Percentiles rank a stretch among this genome's conserved stretches.
Evolutionary conservation across 2,113 vertebrate species (phyloP).

Genomic region (Larimichthys polyactis): DNA sequence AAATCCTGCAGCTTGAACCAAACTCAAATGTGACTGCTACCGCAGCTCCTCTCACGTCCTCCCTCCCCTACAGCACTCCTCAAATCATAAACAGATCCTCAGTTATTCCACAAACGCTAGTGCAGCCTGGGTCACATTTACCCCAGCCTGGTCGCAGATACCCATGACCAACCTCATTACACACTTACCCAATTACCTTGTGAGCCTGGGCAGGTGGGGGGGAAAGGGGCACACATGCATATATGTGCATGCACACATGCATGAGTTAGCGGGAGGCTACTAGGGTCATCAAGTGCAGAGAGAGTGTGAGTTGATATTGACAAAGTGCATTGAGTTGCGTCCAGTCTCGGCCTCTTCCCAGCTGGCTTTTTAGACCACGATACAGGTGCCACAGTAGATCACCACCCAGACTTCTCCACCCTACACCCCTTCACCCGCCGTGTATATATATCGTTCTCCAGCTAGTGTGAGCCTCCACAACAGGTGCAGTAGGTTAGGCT

Average conservation of each 20-base stretch:
- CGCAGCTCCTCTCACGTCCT: slow-evolving; percentile 6
- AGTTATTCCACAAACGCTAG: slow-evolving; percentile 48
- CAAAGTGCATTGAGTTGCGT: slow-evolving; percentile 54
- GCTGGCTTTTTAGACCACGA: slow-evolving; percentile 60
- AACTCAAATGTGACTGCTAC: slow-evolving; percentile 53
- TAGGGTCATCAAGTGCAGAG: slow-evolving; percentile 68
- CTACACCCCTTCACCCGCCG: neutral
- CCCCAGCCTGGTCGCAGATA: slow-evolving; percentile 65
- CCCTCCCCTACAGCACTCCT: slow-evolving; percentile 13
- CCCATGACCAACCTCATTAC: slow-evolving; percentile 79
- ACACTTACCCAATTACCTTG: slow-evolving; percentile 80
- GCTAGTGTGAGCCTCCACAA: slow-evolving; percentile 77
- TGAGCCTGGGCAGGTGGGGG: slow-evolving; percentile 49
- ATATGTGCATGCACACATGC: slow-evolving; percentile 11
- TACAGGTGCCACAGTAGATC: slow-evolving; percentile 80
- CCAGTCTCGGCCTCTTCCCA: slow-evolving; percentile 54
- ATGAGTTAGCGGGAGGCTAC: slow-evolving; percentile 56
- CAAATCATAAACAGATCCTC: slow-evolving; percentile 72
- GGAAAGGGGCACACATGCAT: slow-evolving; percentile 4
- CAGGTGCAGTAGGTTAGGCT: slow-evolving; percentile 86
- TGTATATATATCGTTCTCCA: slow-evolving; percentile 47
- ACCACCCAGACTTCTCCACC: slow-evolving; percentile 31
- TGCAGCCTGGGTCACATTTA: slow-evolving; percentile 69
- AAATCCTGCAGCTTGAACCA: slow-evolving; percentile 46
- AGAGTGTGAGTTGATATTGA: slow-evolving; percentile 58